phyloP scores from a whole-genome alignment of 2,888 invertebrate genomes.

The Imbricaverruca yamaguchii region DNA sequence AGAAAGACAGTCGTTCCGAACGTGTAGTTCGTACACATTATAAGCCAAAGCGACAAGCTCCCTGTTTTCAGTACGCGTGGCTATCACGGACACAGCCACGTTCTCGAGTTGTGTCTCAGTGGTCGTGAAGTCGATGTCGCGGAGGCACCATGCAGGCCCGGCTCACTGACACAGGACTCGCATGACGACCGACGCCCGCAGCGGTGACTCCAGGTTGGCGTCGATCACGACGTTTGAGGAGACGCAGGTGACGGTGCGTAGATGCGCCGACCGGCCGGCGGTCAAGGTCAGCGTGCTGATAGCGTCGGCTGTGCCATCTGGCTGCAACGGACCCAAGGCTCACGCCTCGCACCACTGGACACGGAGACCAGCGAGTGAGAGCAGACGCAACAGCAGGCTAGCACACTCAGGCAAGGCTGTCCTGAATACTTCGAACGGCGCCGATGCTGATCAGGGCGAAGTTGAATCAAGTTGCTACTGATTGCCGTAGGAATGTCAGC shows the following conservation, averaged over 20 bases:
- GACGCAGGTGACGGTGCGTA: constrained; percentile 66
- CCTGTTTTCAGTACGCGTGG: constrained; percentile 74
- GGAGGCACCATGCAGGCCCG: constrained; percentile 60
- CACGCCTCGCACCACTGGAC: neutral
- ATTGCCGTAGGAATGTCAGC: no score
- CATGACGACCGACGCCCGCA: constrained; percentile 60
- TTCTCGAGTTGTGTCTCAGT: constrained; percentile 67
- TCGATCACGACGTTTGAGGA: constrained; percentile 72
- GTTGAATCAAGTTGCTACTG: no score
- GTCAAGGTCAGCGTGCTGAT: constrained; percentile 67
- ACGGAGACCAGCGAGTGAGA: no score
- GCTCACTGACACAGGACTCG: constrained; percentile 79
- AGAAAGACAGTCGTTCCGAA: no score
- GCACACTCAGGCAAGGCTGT: no score
- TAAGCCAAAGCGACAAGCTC: constrained; percentile 66
- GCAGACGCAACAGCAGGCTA: no score
- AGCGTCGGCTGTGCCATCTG: constrained; percentile 72
- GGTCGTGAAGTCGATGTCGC: constrained; percentile 69
- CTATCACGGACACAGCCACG: constrained; percentile 45
- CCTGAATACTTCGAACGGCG: no score
- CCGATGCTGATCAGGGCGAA: no score
- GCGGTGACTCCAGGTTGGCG: constrained; percentile 63
- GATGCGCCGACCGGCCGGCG: constrained; percentile 73
- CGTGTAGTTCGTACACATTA: constrained; percentile 58
- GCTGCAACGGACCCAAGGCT: constrained; percentile 48